A percentile compares a stretch with the other conserved stretches of the same genome.
These are phyloP conservation scores for Halisarca cf. caerulea DNA, from an alignment of 37 sponge, comb jelly and placozoan genomes.

Conservation along the genomic window DNA sequence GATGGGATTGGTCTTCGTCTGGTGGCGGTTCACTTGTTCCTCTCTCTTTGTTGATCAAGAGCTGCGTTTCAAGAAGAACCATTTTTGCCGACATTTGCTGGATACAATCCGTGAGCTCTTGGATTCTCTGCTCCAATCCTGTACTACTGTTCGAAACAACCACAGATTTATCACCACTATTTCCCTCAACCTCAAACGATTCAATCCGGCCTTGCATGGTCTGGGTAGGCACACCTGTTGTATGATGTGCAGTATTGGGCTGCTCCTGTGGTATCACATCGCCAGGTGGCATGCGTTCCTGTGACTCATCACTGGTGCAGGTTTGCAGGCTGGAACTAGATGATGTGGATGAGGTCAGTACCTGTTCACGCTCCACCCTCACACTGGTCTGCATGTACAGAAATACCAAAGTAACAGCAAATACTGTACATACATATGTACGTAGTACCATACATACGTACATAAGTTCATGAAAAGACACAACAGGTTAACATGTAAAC, in stretches of 20 bases:
- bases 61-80: conserved; percentile 71
- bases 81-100: conserved; percentile 68
- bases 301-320: not conserved
- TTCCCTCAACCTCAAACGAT: not conserved
- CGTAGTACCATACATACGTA: no score
- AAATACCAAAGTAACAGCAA: no score
- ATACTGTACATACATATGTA: no score
- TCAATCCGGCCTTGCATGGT: not conserved
- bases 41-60: conserved; percentile 34
- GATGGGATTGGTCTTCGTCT: no score
- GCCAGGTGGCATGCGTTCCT: no score
- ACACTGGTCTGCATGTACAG: not conserved
- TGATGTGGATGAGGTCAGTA: not conserved
- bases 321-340: not conserved
- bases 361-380: conserved; percentile 2
- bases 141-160: not conserved
- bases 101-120: conserved; percentile 50
- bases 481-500: no score
- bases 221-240: no score
- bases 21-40: no score
- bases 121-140: not conserved
- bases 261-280: not conserved
- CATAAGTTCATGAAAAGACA: no score
- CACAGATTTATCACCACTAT: not conserved
- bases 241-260: not conserved